phyloP scores from a whole-genome alignment of 2,113 vertebrate species.

The Sterna hirundo region DNA sequence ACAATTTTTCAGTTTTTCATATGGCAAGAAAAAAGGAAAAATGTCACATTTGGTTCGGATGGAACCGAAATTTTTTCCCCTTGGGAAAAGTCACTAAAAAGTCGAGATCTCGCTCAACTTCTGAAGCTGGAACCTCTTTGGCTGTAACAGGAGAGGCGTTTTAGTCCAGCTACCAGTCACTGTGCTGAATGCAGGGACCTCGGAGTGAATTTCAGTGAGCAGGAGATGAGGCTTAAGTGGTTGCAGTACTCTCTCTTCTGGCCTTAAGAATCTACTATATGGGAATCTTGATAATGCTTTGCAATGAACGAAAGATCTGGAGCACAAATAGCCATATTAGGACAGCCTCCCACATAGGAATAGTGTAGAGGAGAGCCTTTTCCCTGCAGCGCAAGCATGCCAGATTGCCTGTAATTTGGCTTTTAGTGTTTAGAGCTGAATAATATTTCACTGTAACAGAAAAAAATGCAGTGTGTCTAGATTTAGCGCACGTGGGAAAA shows the following conservation, averaged over 20 bases:
- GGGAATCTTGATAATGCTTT: slow-evolving; percentile 22
- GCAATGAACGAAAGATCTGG: slow-evolving; percentile 12
- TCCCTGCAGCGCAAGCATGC: slow-evolving; percentile 8
- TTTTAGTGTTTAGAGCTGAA: slow-evolving; percentile 58
- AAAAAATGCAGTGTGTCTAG: slow-evolving; percentile 17
- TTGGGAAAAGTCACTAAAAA: slow-evolving; percentile 52
- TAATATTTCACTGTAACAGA: slow-evolving; percentile 38
- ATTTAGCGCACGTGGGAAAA: not conserved
- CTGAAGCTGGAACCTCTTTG: slow-evolving; percentile 33
- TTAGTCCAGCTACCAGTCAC: slow-evolving; percentile 25
- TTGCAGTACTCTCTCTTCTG: slow-evolving; percentile 46
- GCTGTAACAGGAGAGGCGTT: not conserved
- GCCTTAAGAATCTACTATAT: slow-evolving; percentile 42
- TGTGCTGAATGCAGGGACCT: slow-evolving; percentile 31
- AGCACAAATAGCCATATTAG: slow-evolving; percentile 66
- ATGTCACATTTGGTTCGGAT: slow-evolving; percentile 33
- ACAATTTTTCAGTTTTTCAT: slow-evolving; percentile 56
- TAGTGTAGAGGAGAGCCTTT: slow-evolving; percentile 28
- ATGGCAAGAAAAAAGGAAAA: slow-evolving; percentile 54
- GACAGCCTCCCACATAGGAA: slow-evolving; percentile 40
- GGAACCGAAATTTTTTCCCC: slow-evolving; percentile 57
- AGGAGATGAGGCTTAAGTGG: not conserved
- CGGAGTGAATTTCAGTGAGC: not conserved
- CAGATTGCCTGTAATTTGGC: slow-evolving; percentile 51
- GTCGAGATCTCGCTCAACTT: not conserved